Base-by-base conservation (phyloP, 92 coral and sea anemone species). In the Phenganax subtilis region DNA sequence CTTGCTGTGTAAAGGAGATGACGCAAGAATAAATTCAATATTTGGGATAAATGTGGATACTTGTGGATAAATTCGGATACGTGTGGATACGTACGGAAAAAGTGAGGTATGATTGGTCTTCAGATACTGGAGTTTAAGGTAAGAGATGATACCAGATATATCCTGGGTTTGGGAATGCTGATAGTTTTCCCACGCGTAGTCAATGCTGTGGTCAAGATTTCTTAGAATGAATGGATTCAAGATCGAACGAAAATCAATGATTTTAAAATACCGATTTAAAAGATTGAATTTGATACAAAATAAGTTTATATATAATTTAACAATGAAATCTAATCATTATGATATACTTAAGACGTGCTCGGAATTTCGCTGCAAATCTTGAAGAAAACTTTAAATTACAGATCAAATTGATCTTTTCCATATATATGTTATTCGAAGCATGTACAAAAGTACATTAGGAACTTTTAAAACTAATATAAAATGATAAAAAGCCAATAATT, bases 1-100 rank as follows among this genome's bases (percentile, higher is more conserved):
- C 85, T 93, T 31, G 69, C 76, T 86, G 88, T 82, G 67, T 51
- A 81, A 79, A 84, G 68, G 37, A 55, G 54, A 0, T 52, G 15
- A 10, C 12, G 66, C 8, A 12, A 57, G 81, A 12, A 20, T 16
- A 4, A 9, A 55, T 59, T 9, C 57, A 37, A 10, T 37, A 57
- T n/a, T 8, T 16, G 83, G 52, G 62, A 51, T 30, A 29, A 15
- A 8, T 11, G 56, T 54, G 65, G 54, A 6, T 52, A 12, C 27
- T 28, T 52, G 16, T 7, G 71, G 81, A 12, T 55, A 47, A 4
- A n/a, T 51, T 59, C 3, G 74, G 57, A 20, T 37, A 57, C 29
- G 7, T 16, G 83, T 10, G 52, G 62, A 51, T 20, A 51, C 61
- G 31, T 10, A 16, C 9, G 7, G 55, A 28, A 15, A 60, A 14